Conservation (phyloP, 2,113 vertebrate genomes). For the Formicarius rufipectus region DNA sequence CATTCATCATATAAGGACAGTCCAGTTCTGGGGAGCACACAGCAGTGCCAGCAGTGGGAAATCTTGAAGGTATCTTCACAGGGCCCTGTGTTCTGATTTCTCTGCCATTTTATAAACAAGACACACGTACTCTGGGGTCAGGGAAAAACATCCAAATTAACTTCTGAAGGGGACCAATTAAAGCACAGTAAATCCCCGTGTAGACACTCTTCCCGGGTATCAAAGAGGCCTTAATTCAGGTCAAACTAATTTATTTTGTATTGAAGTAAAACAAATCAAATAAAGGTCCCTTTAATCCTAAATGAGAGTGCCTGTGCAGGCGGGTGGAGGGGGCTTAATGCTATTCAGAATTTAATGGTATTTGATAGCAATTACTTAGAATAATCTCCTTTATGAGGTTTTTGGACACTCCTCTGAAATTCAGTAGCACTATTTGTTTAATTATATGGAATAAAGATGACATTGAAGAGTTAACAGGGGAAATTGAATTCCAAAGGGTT, state of each 20-base stretch:
- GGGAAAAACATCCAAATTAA: slow-evolving; percentile 30
- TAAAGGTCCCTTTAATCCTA: slow-evolving; percentile 59
- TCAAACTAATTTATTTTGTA: slow-evolving; percentile 54
- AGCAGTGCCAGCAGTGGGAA: neutral
- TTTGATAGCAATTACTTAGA: slow-evolving; percentile 63
- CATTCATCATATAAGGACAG: neutral
- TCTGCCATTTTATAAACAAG: neutral
- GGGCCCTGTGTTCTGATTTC: neutral
- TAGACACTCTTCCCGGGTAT: slow-evolving; percentile 13
- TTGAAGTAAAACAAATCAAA: slow-evolving; percentile 62
- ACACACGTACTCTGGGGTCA: neutral
- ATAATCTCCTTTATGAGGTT: slow-evolving; percentile 60
- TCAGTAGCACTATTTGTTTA: neutral
- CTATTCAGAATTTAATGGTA: slow-evolving; percentile 56
- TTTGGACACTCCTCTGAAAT: slow-evolving; percentile 32
- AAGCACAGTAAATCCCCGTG: slow-evolving; percentile 24
- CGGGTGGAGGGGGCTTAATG: slow-evolving; percentile 25
- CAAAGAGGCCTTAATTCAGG: slow-evolving; percentile 46
- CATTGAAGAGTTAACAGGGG: neutral
- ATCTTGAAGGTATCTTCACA: neutral
- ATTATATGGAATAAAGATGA: neutral
- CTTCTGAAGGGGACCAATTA: slow-evolving; percentile 42
- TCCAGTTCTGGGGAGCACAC: neutral
- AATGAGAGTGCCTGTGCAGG: slow-evolving; percentile 54
- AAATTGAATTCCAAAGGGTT: neutral